Percentiles rank a stretch among this genome's conserved stretches.
Conservation (phyloP, 2,888 invertebrate genomes). For the Lithodes maja region DNA sequence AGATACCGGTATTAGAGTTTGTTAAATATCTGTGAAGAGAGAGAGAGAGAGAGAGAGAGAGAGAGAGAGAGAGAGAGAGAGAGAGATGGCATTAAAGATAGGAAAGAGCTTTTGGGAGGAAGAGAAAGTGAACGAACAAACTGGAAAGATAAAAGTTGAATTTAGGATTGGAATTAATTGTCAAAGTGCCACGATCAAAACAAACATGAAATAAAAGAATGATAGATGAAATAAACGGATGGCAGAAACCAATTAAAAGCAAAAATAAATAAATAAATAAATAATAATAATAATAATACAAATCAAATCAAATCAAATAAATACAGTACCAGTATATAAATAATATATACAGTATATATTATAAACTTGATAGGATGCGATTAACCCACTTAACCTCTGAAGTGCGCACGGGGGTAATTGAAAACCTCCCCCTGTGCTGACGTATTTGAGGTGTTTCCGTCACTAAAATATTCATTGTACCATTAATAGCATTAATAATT, state of each 20-base stretch:
- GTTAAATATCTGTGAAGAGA: conserved; percentile 71
- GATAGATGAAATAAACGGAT: not conserved
- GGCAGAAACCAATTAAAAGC: not conserved
- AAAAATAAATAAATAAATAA: not conserved
- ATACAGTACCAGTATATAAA: too few species aligned
- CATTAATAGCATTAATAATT: too few species aligned
- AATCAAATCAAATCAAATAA: too few species aligned
- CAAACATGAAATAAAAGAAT: not conserved
- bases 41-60: not conserved
- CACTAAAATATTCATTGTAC: too few species aligned
- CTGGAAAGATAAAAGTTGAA: not conserved
- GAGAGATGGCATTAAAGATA: not conserved
- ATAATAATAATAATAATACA: not conserved
- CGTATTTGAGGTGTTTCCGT: too few species aligned
- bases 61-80: conserved; percentile 56
- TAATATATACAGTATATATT: too few species aligned
- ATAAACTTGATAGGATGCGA: too few species aligned
- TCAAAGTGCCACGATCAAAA: not conserved
- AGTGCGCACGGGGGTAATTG: too few species aligned
- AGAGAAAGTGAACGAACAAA: too few species aligned
- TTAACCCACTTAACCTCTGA: too few species aligned
- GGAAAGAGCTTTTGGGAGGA: not conserved
- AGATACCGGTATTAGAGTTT: too few species aligned
- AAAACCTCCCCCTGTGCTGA: too few species aligned
- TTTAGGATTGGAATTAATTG: not conserved